Evolutionary conservation across 2,888 invertebrate species (phyloP).

Genomic region (Parapristionchus giblindavisi): DNA sequence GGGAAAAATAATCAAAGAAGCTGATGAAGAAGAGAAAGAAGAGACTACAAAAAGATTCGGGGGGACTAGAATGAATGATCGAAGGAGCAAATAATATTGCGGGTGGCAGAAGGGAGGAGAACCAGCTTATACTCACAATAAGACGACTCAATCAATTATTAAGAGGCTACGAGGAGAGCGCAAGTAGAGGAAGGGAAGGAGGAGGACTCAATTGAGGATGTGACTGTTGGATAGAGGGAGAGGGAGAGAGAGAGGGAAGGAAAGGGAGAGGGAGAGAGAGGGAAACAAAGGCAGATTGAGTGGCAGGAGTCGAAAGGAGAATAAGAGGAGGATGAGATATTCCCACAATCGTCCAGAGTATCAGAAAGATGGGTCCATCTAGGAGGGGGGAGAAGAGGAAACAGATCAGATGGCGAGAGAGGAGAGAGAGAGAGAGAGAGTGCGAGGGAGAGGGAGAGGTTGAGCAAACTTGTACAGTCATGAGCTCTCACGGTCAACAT

Average conservation of each 20-base stretch:
- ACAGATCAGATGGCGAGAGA: conserved; percentile 13
- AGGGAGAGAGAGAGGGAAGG: conserved; percentile 27
- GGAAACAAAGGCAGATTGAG: conserved; percentile 14
- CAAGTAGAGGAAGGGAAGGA: conserved; percentile 16
- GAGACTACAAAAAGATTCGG: background rate
- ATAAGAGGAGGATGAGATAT: background rate
- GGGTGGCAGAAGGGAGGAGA: background rate
- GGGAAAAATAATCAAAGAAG: background rate
- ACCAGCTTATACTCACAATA: background rate
- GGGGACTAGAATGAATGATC: conserved; percentile 3
- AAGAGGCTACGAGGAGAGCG: conserved; percentile 32
- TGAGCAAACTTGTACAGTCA: too few relatives aligned
- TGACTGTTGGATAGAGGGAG: conserved; percentile 25
- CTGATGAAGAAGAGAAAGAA: conserved; percentile 5
- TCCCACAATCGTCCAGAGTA: conserved; percentile 32
- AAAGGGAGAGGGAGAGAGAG: conserved; percentile 15
- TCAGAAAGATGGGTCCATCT: conserved; percentile 1
- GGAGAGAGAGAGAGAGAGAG: conserved; percentile 16
- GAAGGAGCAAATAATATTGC: background rate
- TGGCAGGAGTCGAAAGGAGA: background rate
- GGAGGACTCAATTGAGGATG: conserved; percentile 25
- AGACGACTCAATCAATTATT: conserved; percentile 39
- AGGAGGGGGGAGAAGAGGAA: too few relatives aligned
- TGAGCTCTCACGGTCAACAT: too few relatives aligned
- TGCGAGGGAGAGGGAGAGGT: background rate